Conservation (phyloP, 92 coral and sea anemone genomes). For the Metridium senile region DNA sequence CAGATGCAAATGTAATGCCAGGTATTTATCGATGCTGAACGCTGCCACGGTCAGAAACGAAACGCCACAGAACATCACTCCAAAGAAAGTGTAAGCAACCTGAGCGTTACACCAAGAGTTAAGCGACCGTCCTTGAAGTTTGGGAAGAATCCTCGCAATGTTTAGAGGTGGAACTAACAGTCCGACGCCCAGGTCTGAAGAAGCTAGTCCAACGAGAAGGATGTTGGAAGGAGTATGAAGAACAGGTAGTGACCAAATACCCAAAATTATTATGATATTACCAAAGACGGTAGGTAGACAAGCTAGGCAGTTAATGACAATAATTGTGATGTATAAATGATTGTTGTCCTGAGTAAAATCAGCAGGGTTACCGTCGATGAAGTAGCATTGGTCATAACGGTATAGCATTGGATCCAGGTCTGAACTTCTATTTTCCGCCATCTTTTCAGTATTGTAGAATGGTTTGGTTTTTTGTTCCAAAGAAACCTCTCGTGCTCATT, state of each 20-base stretch:
- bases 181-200: slow-evolving; percentile 49
- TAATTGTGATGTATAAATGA: slow-evolving; percentile 15
- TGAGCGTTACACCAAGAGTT: slow-evolving; percentile 34
- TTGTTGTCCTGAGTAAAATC: slow-evolving; percentile 26
- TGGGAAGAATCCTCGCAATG: slow-evolving; percentile 28
- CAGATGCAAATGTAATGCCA: slow-evolving; percentile 51
- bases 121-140: slow-evolving; percentile 30
- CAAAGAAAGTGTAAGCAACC: slow-evolving; percentile 42
- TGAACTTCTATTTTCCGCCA: no score
- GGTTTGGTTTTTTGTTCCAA: not conserved
- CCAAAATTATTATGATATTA: slow-evolving; percentile 26
- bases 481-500: not conserved
- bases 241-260: slow-evolving; percentile 33
- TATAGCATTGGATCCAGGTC: not conserved
- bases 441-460: no score
- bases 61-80: slow-evolving; percentile 50
- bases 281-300: slow-evolving; percentile 40
- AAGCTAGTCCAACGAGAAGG: slow-evolving; percentile 43
- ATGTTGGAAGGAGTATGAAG: slow-evolving; percentile 42
- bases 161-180: slow-evolving; percentile 35
- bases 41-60: slow-evolving; percentile 58
- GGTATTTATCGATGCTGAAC: slow-evolving; percentile 47
- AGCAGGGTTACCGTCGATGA: slow-evolving; percentile 22
- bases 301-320: slow-evolving; percentile 32
- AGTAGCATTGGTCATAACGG: slow-evolving; percentile 36